Percentiles rank a stretch among this genome's conserved stretches.
Evolutionary conservation across 2,888 invertebrate genomes (phyloP).

Genomic region (Epistrophe grossulariae): DNA sequence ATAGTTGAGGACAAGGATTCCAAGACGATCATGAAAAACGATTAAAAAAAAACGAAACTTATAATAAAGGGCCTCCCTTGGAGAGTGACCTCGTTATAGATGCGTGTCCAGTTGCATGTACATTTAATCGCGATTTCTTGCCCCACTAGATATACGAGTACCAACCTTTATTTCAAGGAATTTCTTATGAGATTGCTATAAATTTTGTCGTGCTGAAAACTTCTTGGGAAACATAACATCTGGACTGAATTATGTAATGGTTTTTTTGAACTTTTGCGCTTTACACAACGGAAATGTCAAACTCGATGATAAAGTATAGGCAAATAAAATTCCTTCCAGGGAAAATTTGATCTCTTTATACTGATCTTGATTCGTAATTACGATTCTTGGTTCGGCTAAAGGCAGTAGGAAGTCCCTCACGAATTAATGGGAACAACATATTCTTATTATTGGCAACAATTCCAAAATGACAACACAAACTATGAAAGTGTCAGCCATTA

Average conservation of each 20-base stretch:
- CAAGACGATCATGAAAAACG: slow-evolving; percentile 23
- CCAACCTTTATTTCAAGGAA: slow-evolving; percentile 23
- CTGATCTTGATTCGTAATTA: no score
- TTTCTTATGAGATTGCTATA: neutral
- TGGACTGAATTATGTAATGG: slow-evolving; percentile 10
- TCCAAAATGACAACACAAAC: no score
- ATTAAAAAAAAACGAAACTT: slow-evolving; percentile 10
- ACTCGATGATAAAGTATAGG: neutral
- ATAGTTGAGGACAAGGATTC: slow-evolving; percentile 11
- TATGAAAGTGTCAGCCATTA: no score
- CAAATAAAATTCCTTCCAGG: no score
- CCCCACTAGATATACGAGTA: neutral
- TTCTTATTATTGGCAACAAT: no score
- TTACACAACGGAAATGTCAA: neutral
- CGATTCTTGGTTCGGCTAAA: no score
- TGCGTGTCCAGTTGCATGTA: neutral
- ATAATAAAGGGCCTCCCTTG: slow-evolving; percentile 48
- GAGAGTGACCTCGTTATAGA: slow-evolving; percentile 50
- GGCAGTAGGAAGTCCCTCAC: no score
- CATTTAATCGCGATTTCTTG: slow-evolving; percentile 17
- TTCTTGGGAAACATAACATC: neutral
- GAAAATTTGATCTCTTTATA: no score
- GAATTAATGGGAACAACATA: no score
- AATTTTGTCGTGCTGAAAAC: neutral
- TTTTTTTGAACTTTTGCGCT: neutral